phyloP scores from a whole-genome alignment of 2,888 invertebrate species.

The Patella depressa region DNA sequence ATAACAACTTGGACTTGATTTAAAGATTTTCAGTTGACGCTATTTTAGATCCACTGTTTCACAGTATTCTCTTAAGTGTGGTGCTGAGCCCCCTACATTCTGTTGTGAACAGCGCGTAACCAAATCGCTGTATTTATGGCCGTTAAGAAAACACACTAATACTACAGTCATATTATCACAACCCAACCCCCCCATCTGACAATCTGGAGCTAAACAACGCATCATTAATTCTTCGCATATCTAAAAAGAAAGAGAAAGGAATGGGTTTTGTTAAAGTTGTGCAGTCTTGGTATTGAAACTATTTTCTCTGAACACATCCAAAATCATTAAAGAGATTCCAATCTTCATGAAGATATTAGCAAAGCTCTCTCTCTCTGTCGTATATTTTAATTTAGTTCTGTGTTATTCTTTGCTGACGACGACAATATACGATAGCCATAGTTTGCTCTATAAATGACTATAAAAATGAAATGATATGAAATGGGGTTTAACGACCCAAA shows the following conservation, averaged over 20 bases:
- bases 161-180: constrained; percentile 99
- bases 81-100: constrained; percentile 48
- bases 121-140: constrained; percentile 70
- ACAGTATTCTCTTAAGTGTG: constrained; percentile 47
- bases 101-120: constrained; percentile 65
- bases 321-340: no score
- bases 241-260: constrained; percentile 50
- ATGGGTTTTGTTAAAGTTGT: neutral
- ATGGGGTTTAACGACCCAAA: no score
- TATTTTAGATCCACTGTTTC: neutral
- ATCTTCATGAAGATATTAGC: no score
- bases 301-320: neutral
- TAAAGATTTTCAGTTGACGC: no score
- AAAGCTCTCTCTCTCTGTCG: no score
- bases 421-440: no score
- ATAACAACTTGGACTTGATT: no score
- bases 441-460: no score
- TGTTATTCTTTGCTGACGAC: no score
- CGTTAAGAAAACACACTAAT: constrained; percentile 82
- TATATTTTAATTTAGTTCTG: no score
- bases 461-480: no score
- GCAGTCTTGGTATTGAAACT: neutral
- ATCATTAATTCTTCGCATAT: constrained; percentile 97
- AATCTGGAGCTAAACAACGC: constrained; percentile 95
- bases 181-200: constrained; percentile 95